Conservation (phyloP, 2,888 invertebrate genomes). For the Helicoverpa assulta region DNA sequence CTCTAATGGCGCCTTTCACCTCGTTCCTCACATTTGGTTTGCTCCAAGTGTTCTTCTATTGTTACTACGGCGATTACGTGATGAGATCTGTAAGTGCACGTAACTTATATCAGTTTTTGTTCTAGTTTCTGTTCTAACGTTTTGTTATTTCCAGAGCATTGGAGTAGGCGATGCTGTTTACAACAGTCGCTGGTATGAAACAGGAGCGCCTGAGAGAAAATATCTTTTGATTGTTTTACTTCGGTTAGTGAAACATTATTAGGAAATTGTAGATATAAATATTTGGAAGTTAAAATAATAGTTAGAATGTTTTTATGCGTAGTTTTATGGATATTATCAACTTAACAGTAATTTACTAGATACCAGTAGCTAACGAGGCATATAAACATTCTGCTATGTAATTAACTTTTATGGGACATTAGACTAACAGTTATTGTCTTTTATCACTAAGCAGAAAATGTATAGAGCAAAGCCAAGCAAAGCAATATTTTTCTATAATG, state of each 20-base stretch:
- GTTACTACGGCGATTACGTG: constrained; percentile 76
- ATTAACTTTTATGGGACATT: constrained; percentile 26
- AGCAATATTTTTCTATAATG: too few relatives aligned
- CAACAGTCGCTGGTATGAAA: constrained; percentile 73
- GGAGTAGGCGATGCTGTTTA: constrained; percentile 73
- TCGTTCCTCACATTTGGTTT: constrained; percentile 69
- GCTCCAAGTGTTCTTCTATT: constrained; percentile 75
- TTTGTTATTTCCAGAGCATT: constrained; percentile 68
- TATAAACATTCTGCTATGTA: background rate
- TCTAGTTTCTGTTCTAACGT: constrained; percentile 22
- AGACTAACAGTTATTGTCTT: constrained; percentile 4
- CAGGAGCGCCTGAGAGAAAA: constrained; percentile 66
- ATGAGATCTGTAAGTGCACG: constrained; percentile 71
- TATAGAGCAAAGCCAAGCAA: background rate
- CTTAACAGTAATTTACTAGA: background rate
- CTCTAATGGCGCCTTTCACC: constrained; percentile 69
- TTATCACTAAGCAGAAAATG: background rate
- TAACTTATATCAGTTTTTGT: constrained; percentile 18
- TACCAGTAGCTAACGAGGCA: background rate
- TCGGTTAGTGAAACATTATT: constrained; percentile 64
- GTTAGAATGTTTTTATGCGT: background rate
- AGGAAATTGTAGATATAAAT: constrained; percentile 8
- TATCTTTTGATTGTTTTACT: constrained; percentile 71
- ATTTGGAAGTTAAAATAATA: background rate
- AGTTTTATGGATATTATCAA: constrained; percentile 4